Evolutionary conservation across 2,113 vertebrate species (phyloP), one percentile per base, ranked within the genome.

Genomic region (Cebidichthys violaceus): DNA sequence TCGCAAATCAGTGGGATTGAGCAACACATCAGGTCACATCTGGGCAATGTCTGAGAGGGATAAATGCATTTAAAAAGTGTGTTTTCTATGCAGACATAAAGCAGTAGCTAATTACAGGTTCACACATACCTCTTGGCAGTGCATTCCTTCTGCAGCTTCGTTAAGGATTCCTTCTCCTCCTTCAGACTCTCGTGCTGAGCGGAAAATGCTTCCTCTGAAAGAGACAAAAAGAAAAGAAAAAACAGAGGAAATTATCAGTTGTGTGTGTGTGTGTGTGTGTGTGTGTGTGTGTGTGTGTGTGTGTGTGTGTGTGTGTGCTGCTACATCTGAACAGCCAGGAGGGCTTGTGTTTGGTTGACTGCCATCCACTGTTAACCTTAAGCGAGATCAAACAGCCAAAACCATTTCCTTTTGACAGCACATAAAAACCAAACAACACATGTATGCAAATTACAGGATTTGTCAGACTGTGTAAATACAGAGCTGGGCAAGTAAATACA

Each of bases 41-140:
- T 82, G 37, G 62, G n/a, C 84, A 86, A 81, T 66, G 82, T 84
- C 55, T 86, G 85, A 87, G 75, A 22, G 52, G 35, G 33, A 62
- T 67, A 64, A 45, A 68, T 52, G 50, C 8, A 60, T 70, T 54
- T 5, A 14, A 69, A 88, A 70, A 54, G 17, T 1, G 59, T 41
- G 55, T 84, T 13, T 78, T 47, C 57, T 57, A 14, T 41, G 77
- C 59, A 86, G 60, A 81, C 80, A 85, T 79, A 50, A 73, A 86
- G 75, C 37, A 69, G 88, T 35, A 82, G n/a, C 14, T 80, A 88
- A 95, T 90, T 91, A 81, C 47, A 86, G 62, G 61, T 68, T 79
- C 29, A 70, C 27, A 78, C 89, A 94, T 95, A 99, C 98, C 98
- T 98, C 95, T 99, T 99, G n/a, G 97, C 97, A 35, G 97, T 96